Evolutionary conservation across 2,113 vertebrate genomes (phyloP), one percentile per base, ranked within the genome.

Genomic region (Bolborhynchus lineola): DNA sequence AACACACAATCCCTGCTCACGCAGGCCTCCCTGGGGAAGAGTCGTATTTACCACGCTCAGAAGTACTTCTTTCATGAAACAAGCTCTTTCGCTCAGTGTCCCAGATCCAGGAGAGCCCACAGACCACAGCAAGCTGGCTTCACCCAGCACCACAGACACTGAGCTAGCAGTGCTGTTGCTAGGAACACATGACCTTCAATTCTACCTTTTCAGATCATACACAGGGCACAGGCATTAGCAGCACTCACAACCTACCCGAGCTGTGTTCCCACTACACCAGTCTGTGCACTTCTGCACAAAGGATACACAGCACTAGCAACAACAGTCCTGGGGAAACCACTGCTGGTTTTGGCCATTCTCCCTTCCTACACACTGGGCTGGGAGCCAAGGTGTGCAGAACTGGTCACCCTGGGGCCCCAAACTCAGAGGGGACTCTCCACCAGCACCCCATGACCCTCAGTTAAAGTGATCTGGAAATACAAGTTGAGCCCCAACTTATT

Each of bases 21-120:
- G 1, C 33, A 84, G 72, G 64, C 49, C 72, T 96, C 95, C 90
- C 92, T 69, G 75, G 92, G 77, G 96, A 95, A 57, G 93, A 93
- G 68, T 95, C 86, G n/a, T 57, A 84, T 96, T 95, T 65, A 75
- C 80, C n/a, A 41, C 47, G 49, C 77, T 94, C 52, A 41, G 60
- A 94, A 92, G 82, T 4, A 60, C 16, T 84, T 72, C 47, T 94
- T 95, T 81, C 80, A 96, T 25, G 35, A 86, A 84, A 80, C 24
- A 83, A 88, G 68, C 52, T 49, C 64, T 88, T 82, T 82, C 67
- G 71, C 93, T 86, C 74, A 15, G 57, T 44, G 69, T 68, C 95
- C 82, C 72, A 90, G 64, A 92, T 92, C 50, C 77, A 87, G 57
- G 24, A 72, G 13, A 57, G 52, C 16, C 55, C 52, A 68, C 33